A percentile compares a stretch with the other conserved stretches of the same genome.
Evolutionary conservation across 2,797 vertebrate species (phyloP).

Genomic region (Lindbergichthys nudifrons): DNA sequence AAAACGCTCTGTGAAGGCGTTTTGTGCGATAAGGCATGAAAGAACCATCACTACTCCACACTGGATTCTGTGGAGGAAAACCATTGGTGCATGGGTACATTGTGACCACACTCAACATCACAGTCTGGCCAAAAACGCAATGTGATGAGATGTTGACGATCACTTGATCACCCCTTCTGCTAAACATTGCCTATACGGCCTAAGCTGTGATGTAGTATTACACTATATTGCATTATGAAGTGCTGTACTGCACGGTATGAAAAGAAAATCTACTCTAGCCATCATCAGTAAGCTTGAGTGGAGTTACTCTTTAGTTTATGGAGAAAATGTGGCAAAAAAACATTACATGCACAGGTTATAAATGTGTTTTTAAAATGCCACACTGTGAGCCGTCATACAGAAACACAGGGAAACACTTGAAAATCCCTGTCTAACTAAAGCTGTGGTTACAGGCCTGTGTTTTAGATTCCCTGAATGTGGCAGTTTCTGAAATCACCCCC

Average conservation of each 20-base stretch:
- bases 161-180: neutral
- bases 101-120: slow-evolving; percentile 9
- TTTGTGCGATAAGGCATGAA: too few relatives aligned
- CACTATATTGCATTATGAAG: neutral
- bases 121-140: neutral
- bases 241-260: too few relatives aligned
- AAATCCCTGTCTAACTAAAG: neutral
- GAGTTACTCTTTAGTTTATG: neutral
- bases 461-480: neutral
- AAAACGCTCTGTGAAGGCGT: too few relatives aligned
- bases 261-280: too few relatives aligned
- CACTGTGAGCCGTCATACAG: neutral
- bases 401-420: neutral
- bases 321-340: neutral
- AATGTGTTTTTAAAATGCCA: slow-evolving; percentile 3
- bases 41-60: too few relatives aligned
- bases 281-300: neutral
- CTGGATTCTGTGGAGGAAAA: too few relatives aligned
- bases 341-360: neutral
- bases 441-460: neutral
- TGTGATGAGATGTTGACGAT: neutral
- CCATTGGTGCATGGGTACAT: too few relatives aligned
- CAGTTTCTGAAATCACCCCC: neutral
- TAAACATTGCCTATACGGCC: neutral
- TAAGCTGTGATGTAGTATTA: neutral